Conservation (phyloP, 2,797 vertebrate species). For the Rhabdophis nuchalis region DNA sequence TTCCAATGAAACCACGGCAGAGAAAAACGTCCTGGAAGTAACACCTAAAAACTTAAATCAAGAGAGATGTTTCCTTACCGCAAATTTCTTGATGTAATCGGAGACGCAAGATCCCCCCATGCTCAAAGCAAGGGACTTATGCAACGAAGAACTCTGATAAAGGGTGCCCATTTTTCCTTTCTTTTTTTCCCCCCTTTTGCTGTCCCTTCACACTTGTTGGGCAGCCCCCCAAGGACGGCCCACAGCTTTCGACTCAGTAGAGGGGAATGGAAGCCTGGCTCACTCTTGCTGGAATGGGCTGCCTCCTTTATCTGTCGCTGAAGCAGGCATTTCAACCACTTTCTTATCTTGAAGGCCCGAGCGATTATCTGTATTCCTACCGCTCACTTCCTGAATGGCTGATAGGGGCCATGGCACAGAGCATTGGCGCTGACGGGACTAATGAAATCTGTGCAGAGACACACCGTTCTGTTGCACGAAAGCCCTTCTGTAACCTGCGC, state of each 20-base stretch:
- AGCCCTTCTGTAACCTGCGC: neutral
- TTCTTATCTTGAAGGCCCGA: constrained; percentile 64
- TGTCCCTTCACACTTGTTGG: constrained; percentile 15
- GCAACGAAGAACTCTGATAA: constrained; percentile 62
- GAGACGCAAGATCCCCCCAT: constrained; percentile 76
- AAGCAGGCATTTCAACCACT: constrained; percentile 62
- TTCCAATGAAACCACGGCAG: neutral
- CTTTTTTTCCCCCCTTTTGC: neutral
- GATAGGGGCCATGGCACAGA: constrained; percentile 60
- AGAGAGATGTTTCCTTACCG: constrained; percentile 67
- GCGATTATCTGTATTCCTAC: constrained; percentile 53
- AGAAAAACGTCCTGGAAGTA: neutral
- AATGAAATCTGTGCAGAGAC: neutral
- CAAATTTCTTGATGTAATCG: constrained; percentile 75
- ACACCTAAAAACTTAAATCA: neutral
- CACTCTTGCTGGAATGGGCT: constrained; percentile 65
- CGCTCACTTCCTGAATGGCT: constrained; percentile 76
- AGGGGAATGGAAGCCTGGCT: constrained; percentile 25
- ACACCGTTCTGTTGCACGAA: neutral
- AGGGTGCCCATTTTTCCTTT: constrained; percentile 71
- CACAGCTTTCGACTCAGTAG: constrained; percentile 45
- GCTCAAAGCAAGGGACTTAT: constrained; percentile 66
- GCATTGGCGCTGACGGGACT: constrained; percentile 14
- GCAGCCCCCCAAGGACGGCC: constrained; percentile 28
- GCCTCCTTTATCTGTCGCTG: constrained; percentile 74